Evolutionary conservation across 35 echinoderm and acorn worm species (phyloP), one percentile per base, ranked within the genome.

Genomic region (Anneissia japonica): DNA sequence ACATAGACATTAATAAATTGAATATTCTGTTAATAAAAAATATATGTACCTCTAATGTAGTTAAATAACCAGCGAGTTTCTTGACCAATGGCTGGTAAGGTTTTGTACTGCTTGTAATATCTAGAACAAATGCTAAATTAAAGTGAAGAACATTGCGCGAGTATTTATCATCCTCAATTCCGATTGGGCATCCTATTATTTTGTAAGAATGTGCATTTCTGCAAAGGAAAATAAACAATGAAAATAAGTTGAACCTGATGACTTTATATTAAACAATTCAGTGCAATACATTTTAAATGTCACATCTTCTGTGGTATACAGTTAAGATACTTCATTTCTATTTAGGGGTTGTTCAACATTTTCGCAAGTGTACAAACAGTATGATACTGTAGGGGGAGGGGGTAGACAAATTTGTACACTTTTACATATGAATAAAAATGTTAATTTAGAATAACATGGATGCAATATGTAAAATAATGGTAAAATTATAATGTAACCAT

Each of bases 21-120:
- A 72, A 28, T 72, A 72, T 16, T 16, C 55, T 16, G 14, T 72
- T 39, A 31, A 31, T 26, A 81, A 36, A 26, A 33, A 84, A 30
- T 39, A 41, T 0, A 35, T 72, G 85, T 55, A 99, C 96, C 92
- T 99, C 96, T 38, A 99, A 88, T 38, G 89, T 93, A 1, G 89
- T 85, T 13, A 99, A 78, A 36, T 99, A 94, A 78, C 86, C 85
- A 13, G 92, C 93, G 39, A 99, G 77, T 82, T 99, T 99, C 75
- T 99, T 99, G 28, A 99, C 92, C 3, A 99, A 86, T 78, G 96
- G 89, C 84, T 99, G 92, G 79, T 99, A 99, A 2, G 82, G 80
- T 37, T 86, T 79, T 41, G 87, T 90, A 81, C 91, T 84, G n/a
- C 86, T 87, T 0, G 30, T 38, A 35, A 82, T 56, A 55, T 93